Percentiles rank a stretch among this genome's conserved stretches.
Evolutionary conservation across 2,113 vertebrate genomes (phyloP).

Genomic region (Hystrix brachyura): DNA sequence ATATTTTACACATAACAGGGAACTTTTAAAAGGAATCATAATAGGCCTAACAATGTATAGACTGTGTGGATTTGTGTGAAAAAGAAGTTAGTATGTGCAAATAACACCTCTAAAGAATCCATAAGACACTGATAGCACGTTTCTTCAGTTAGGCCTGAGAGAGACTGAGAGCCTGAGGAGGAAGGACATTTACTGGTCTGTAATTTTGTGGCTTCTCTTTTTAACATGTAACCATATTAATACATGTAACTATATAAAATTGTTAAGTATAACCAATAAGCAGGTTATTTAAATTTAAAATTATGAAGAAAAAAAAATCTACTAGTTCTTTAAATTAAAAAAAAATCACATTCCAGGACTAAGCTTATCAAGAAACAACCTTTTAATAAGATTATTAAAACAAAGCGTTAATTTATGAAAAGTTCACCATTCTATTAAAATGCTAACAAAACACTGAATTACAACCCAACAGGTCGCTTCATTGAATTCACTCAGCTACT

Average conservation of each 20-base stretch:
- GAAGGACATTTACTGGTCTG: not conserved
- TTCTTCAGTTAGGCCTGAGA: not conserved
- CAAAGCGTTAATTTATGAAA: slow-evolving; percentile 91
- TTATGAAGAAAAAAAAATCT: slow-evolving; percentile 77
- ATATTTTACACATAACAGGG: not conserved
- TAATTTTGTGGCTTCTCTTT: slow-evolving; percentile 43
- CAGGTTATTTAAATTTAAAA: slow-evolving; percentile 2
- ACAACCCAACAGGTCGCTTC: slow-evolving; percentile 90
- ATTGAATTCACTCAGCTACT: slow-evolving; percentile 90
- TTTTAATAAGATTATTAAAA: slow-evolving; percentile 93
- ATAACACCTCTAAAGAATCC: slow-evolving; percentile 6
- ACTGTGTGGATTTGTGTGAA: slow-evolving; percentile 46
- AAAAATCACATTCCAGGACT: slow-evolving; percentile 78
- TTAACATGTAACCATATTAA: slow-evolving; percentile 25
- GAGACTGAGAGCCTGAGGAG: not conserved
- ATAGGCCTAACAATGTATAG: slow-evolving; percentile 10
- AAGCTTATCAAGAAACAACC: slow-evolving; percentile 89
- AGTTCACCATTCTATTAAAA: slow-evolving; percentile 90
- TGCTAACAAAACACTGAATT: slow-evolving; percentile 89
- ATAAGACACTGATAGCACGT: not conserved
- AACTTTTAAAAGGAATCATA: slow-evolving; percentile 7
- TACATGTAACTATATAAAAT: not conserved
- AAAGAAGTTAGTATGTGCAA: not conserved
- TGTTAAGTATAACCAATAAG: slow-evolving; percentile 6
- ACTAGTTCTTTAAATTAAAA: slow-evolving; percentile 84